Base-by-base conservation (phyloP, 2,113 vertebrate species). In the Nycticorax nycticorax region DNA sequence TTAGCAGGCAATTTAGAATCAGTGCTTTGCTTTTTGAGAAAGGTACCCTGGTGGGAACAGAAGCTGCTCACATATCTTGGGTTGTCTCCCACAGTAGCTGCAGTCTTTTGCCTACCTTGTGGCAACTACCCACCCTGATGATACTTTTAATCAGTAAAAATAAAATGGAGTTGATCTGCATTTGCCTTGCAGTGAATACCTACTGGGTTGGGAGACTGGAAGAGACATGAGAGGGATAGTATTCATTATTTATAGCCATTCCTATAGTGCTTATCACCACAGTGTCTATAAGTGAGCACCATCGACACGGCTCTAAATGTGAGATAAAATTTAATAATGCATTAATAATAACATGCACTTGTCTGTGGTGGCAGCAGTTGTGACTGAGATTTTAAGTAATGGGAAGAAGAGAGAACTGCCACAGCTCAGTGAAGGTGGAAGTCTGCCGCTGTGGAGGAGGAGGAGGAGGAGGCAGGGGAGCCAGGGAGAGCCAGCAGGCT, bases 321-420 rank as follows among this genome's bases (percentile, higher is more conserved):
- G 87, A 89, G 88, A 85, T 94, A 96, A 96, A 95, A 95, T 95
- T 97, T 95, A 94, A 92, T 95, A 97, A 96, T 95, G 95, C 96
- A 97, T 96, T 97, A 96, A 96, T 96, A 95, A 95, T 88, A 94
- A 85, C 2, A 1, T 80, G 83, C 62, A 64, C 89, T 95, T 84
- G 73, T 95, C 91, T 90, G 79, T 69, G 82, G 91, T 50, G 77
- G 93, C 89, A 88, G 88, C 52, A 76, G 62, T 80, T 84, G 73
- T 48, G 85, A 88, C 81, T 85, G 95, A 63, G 39, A 56, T 27
- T 89, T 92, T 95, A 56, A 92, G 41, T 43, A 94, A 95, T 27
- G 33, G 48, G 86, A 75, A 93, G 76, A 86, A 81, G 45, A 50
- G n/a, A 68, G 74, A 89, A 55, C 24, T 53, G 77, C 52, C 39